Evolutionary conservation across 2,113 vertebrate genomes (phyloP).

Genomic region (Pipa parva): DNA sequence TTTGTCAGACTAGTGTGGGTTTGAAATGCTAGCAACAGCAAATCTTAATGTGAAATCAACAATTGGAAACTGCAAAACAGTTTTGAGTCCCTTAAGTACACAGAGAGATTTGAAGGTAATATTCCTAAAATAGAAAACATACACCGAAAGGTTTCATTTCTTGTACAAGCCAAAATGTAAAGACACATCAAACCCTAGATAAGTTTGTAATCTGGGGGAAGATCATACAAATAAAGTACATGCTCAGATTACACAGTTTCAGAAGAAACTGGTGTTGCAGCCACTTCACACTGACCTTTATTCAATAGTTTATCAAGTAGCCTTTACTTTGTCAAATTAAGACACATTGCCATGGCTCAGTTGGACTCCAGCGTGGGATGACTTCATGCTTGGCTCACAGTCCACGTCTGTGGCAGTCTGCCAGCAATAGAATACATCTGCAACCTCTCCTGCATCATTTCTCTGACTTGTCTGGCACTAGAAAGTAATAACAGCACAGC

Average conservation of each 20-base stretch:
- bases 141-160: conserved; percentile 76
- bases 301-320: conserved; percentile 63
- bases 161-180: conserved; percentile 63
- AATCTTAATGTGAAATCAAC: too few relatives aligned
- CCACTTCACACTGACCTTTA: conserved; percentile 51
- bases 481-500: conserved; percentile 50
- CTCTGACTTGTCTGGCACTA: conserved; percentile 58
- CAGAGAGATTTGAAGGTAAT: conserved; percentile 70
- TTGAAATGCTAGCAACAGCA: too few relatives aligned
- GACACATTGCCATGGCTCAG: conserved; percentile 69
- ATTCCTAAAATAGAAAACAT: conserved; percentile 79
- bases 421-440: conserved; percentile 70
- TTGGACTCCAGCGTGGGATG: conserved; percentile 69
- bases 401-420: conserved; percentile 60
- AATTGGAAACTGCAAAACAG: too few relatives aligned
- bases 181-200: conserved; percentile 54
- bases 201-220: conserved; percentile 42
- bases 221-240: conserved; percentile 47
- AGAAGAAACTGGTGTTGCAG: conserved; percentile 50
- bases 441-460: conserved; percentile 53
- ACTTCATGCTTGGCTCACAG: conserved; percentile 76
- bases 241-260: conserved; percentile 54
- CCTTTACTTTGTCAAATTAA: conserved; percentile 76
- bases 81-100: too few relatives aligned
- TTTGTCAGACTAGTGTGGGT: too few relatives aligned